Evolutionary conservation across 2,797 vertebrate genomes (phyloP), one percentile per base, ranked within the genome.

Genomic region (Pygocentrus nattereri): DNA sequence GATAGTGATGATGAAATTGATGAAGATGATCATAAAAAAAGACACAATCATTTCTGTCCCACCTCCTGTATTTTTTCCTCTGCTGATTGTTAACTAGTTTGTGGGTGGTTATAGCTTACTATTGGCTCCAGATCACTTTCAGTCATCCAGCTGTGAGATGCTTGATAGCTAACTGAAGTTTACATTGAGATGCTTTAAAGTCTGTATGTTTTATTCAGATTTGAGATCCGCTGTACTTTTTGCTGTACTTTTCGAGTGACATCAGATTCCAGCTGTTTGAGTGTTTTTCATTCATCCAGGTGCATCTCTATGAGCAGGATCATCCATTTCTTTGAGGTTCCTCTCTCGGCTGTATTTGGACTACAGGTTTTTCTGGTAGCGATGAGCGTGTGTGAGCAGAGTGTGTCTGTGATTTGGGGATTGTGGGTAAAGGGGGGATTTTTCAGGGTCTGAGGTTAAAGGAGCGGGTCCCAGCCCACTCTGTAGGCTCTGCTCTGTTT

Each of bases 1-100:
- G 18, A 34, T 34, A 10, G 12, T 44, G 34, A 78, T 25, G 21
- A 16, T 54, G 62, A 83, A 62, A 18, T 65, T 41, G 52, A 34
- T 13, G 47, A 67, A 41, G 34, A 76, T 49, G 19, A 77, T 61
- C 30, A 81, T 38, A 70, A 74, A 19, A 62, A 76, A 18, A 44
- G 68, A 82, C 54, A 86, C 69, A 64, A 82, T 82, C 79, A 30
- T 78, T 61, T 25, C 72, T 74, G 65, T 70, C 61, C 62, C 77
- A 54, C 59, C 74, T 81, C 50, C 47, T 73, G n/a, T 34, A 65
- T 47, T 8, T 47, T 83, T 47, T 83, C 52, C 69, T 68, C 49
- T 30, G 30, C 15, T 58, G 71, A 74, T 34, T 74, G 71, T 58
- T 58, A 72, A 23, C 67, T 49, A 76, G 61, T 31, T 19, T 50